These are phyloP conservation scores for Spodoptera exigua DNA, from an alignment of 2,888 invertebrate species.

Conservation along the genomic window DNA sequence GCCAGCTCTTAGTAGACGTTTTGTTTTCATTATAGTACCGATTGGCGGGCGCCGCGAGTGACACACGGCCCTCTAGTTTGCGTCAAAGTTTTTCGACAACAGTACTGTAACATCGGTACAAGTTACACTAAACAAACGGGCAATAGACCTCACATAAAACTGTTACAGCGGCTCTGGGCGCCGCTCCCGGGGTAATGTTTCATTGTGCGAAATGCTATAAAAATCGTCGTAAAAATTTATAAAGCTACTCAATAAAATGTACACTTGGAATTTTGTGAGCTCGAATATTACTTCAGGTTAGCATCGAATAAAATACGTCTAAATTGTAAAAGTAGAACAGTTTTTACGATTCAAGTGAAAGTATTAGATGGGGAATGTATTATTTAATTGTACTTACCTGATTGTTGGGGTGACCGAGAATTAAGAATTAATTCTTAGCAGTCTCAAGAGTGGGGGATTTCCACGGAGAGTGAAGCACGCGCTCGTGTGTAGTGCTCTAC, in stretches of 20 bases:
- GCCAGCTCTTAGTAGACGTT: slow-evolving; percentile 53
- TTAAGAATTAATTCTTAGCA: background rate
- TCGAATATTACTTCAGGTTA: slow-evolving; percentile 76
- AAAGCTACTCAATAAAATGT: slow-evolving; percentile 84
- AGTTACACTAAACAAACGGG: slow-evolving; percentile 68
- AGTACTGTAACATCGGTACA: slow-evolving; percentile 48
- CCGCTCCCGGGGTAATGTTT: slow-evolving; percentile 74
- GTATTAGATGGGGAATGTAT: slow-evolving; percentile 43
- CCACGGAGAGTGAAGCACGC: slow-evolving; percentile 3
- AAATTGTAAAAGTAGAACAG: slow-evolving; percentile 56
- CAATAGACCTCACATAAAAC: slow-evolving; percentile 72
- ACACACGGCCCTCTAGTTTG: slow-evolving; percentile 47
- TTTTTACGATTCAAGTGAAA: slow-evolving; percentile 59
- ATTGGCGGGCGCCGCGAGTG: slow-evolving; percentile 47
- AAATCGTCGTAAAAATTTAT: slow-evolving; percentile 83
- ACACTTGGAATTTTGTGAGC: slow-evolving; percentile 79
- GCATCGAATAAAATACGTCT: slow-evolving; percentile 66
- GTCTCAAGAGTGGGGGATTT: background rate
- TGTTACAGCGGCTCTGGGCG: slow-evolving; percentile 64
- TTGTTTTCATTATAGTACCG: slow-evolving; percentile 58
- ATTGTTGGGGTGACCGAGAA: slow-evolving; percentile 11
- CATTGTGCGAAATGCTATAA: slow-evolving; percentile 83
- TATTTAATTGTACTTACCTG: slow-evolving; percentile 37
- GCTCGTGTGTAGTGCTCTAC: slow-evolving; percentile 57
- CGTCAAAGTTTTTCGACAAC: slow-evolving; percentile 19